Evolutionary conservation across 2,797 vertebrate species (phyloP).

Genomic region (Falco peregrinus): DNA sequence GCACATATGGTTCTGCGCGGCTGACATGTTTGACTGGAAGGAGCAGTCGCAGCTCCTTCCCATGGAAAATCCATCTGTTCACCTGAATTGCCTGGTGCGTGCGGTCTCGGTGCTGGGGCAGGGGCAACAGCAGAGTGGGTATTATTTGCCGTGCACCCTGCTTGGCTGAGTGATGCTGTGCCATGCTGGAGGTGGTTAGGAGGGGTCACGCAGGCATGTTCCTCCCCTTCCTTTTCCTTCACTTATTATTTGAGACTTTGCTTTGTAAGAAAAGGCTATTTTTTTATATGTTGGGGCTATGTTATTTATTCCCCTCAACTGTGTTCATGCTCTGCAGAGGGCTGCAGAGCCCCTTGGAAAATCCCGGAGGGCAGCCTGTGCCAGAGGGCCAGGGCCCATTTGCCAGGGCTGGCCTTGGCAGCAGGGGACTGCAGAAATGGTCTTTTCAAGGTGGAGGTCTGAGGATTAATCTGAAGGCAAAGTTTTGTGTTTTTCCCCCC

Average conservation of each 20-base stretch:
- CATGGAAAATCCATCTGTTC: constrained; percentile 69
- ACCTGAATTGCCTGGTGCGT: constrained; percentile 29
- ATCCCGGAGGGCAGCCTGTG: constrained; percentile 26
- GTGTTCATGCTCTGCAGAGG: neutral
- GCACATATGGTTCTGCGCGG: constrained; percentile 19
- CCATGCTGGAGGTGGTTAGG: neutral
- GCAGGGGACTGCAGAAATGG: constrained; percentile 26
- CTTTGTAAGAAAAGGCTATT: neutral
- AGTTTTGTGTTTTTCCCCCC: neutral
- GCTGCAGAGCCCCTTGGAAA: neutral
- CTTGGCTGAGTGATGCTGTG: neutral
- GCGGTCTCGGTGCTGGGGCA: neutral
- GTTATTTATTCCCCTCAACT: neutral
- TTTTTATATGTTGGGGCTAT: neutral
- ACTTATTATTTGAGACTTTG: neutral
- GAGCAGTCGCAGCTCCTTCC: constrained; percentile 39
- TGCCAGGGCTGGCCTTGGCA: neutral
- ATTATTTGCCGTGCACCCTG: neutral
- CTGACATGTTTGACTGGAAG: constrained; percentile 43
- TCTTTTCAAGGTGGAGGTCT: constrained; percentile 6
- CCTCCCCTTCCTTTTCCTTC: neutral
- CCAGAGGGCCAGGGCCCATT: constrained; percentile 45
- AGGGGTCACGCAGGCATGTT: neutral
- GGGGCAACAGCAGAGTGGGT: neutral
- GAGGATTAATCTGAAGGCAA: constrained; percentile 3